Percentiles rank a stretch among this genome's conserved stretches.
Conservation (phyloP, 2,888 invertebrate species). For the Zygogramma bicolorata region DNA sequence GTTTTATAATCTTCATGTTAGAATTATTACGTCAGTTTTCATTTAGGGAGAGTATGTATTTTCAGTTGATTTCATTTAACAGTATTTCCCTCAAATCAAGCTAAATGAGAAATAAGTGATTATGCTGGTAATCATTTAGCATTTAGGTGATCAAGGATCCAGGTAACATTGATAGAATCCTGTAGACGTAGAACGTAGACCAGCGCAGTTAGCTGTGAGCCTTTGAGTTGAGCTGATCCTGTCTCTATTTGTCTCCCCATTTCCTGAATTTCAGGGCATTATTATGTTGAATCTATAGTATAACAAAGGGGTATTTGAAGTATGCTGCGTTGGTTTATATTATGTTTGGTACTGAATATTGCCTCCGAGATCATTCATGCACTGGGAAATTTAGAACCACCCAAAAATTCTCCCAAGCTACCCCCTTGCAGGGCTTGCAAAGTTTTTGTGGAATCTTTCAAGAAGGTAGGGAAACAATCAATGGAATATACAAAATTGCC, state of each 20-base stretch:
- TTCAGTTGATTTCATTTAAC: too few relatives aligned
- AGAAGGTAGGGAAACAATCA: slow-evolving; percentile 65
- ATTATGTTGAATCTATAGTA: background rate
- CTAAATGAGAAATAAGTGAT: background rate
- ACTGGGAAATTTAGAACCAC: slow-evolving; percentile 36
- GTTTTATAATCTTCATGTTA: background rate
- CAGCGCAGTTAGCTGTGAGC: background rate
- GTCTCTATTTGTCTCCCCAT: background rate
- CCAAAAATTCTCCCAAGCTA: slow-evolving; percentile 40
- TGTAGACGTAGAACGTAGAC: background rate
- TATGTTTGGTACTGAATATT: slow-evolving; percentile 26
- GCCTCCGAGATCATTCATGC: slow-evolving; percentile 26
- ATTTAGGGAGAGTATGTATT: background rate
- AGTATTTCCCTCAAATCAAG: too few relatives aligned
- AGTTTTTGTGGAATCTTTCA: slow-evolving; percentile 80
- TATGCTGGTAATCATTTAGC: background rate
- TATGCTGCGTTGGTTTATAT: slow-evolving; percentile 35
- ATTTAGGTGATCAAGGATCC: background rate
- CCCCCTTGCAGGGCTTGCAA: slow-evolving; percentile 87
- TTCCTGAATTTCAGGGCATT: background rate
- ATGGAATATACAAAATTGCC: background rate
- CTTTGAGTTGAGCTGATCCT: background rate
- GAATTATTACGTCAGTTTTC: background rate
- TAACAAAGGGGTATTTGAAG: background rate
- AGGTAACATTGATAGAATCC: background rate